Evolutionary conservation across 2,797 vertebrate genomes (phyloP).

Genomic region (Emydoidea blandingii): DNA sequence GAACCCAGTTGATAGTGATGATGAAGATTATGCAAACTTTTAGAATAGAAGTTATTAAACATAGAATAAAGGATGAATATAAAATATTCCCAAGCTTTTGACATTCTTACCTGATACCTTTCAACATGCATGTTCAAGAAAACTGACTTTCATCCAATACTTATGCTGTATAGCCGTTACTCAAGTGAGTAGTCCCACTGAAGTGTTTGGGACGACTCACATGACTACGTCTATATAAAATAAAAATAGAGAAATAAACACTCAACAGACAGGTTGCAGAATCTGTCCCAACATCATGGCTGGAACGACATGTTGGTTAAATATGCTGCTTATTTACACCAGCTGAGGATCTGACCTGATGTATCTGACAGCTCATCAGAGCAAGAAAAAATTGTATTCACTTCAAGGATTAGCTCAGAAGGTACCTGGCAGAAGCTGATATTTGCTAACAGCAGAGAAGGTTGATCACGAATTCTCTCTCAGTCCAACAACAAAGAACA

Average conservation of each 20-base stretch:
- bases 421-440: neutral
- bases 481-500: fast-evolving
- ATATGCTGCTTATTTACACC: neutral
- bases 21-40: neutral
- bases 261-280: neutral
- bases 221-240: neutral
- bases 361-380: neutral
- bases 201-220: neutral
- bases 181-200: neutral
- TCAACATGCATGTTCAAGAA: neutral
- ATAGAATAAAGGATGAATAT: neutral
- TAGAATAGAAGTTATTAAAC: neutral
- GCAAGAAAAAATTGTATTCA: neutral
- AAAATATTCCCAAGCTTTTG: neutral
- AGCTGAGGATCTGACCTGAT: neutral
- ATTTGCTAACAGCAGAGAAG: neutral
- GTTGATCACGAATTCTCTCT: neutral
- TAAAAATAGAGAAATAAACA: neutral
- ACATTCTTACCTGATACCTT: neutral
- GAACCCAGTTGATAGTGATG: neutral
- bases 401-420: neutral
- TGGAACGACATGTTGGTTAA: neutral
- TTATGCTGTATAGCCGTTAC: neutral
- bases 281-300: neutral
- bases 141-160: neutral